Evolutionary conservation across 2,797 vertebrate species (phyloP).

Genomic region (Nothura maculosa): DNA sequence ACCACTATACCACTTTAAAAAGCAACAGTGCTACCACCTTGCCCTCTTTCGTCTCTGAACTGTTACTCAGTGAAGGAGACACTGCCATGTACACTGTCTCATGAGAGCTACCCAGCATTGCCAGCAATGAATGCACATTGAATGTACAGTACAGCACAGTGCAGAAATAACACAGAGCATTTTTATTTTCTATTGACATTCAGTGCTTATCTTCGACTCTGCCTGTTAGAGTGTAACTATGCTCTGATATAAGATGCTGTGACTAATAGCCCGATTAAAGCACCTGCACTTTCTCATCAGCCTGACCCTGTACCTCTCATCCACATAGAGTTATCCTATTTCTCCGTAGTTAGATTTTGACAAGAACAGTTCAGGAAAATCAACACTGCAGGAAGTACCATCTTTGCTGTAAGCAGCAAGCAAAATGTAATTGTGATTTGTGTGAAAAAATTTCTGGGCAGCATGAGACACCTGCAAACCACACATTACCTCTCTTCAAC

Average conservation of each 20-base stretch:
- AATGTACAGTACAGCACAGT: neutral
- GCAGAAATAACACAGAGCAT: neutral
- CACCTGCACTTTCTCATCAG: neutral
- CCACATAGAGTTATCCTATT: neutral
- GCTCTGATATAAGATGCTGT: neutral
- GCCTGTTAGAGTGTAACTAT: accelerated
- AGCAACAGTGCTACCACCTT: neutral
- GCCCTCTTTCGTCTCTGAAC: neutral
- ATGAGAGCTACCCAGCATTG: neutral
- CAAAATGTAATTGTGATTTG: neutral
- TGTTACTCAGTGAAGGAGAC: neutral
- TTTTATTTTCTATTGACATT: neutral
- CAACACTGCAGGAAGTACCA: neutral
- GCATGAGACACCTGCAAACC: neutral
- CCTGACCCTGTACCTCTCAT: neutral
- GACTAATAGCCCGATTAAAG: neutral
- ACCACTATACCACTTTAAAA: neutral
- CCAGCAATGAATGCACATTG: neutral
- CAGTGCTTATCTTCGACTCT: neutral
- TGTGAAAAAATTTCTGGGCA: neutral
- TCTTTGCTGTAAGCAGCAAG: neutral
- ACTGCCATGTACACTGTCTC: accelerated
- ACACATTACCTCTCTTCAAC: neutral
- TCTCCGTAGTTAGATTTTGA: neutral
- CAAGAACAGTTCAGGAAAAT: neutral